Conservation (phyloP, 2,888 invertebrate genomes). For the Diadegma fenestrale region DNA sequence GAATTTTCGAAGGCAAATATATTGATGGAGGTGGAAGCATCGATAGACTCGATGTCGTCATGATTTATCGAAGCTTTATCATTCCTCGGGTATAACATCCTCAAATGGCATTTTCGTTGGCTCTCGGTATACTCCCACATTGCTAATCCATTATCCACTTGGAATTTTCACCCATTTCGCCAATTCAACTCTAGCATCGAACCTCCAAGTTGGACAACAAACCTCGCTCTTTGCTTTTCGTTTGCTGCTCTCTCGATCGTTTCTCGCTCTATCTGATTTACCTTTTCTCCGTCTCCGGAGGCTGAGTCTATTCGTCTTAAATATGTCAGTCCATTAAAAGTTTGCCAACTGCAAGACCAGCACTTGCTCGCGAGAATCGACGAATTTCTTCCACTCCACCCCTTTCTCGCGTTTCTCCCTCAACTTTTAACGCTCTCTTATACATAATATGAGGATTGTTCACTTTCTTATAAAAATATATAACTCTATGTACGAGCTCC, state of each 20-base stretch:
- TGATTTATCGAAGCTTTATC: constrained; percentile 46
- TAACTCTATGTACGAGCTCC: constrained; percentile 16
- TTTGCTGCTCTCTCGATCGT: constrained; percentile 17
- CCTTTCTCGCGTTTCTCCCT: constrained; percentile 48
- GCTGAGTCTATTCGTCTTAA: constrained; percentile 70
- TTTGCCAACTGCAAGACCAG: constrained; percentile 75
- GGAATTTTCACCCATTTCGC: constrained; percentile 66
- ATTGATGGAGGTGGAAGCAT: constrained; percentile 11
- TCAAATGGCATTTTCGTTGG: constrained; percentile 56
- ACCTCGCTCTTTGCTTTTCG: constrained; percentile 50
- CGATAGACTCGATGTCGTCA: constrained; percentile 31
- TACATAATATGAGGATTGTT: constrained; percentile 51
- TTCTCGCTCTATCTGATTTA: constrained; percentile 48
- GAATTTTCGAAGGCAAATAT: background rate
- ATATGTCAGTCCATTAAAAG: constrained; percentile 80
- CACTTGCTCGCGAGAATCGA: constrained; percentile 68
- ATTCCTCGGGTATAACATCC: constrained; percentile 51
- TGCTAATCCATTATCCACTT: constrained; percentile 67
- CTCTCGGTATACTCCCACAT: constrained; percentile 29
- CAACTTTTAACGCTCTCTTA: constrained; percentile 61
- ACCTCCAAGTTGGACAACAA: constrained; percentile 67
- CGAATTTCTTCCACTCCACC: constrained; percentile 63
- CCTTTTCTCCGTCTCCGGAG: constrained; percentile 50
- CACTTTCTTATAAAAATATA: background rate
- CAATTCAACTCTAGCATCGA: constrained; percentile 60